phyloP scores from a whole-genome alignment of 2,113 vertebrate species.

The Callipepla californica region DNA sequence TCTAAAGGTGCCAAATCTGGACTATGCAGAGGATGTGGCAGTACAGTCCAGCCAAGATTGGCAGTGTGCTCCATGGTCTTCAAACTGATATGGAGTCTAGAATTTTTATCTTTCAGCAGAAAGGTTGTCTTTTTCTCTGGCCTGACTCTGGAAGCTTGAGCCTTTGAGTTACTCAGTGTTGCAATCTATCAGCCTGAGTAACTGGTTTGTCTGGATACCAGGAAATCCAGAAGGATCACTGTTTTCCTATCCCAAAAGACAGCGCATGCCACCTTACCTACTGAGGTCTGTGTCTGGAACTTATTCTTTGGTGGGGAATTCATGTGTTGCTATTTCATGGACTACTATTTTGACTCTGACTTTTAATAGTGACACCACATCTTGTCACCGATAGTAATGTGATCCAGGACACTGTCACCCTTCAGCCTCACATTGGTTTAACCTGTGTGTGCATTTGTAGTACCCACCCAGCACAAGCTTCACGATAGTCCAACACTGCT shows the following conservation, averaged over 20 bases:
- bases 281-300: neutral
- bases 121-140: neutral
- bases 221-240: neutral
- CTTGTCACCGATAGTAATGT: neutral
- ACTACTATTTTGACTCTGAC: neutral
- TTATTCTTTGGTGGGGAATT: neutral
- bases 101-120: neutral
- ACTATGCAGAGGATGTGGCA: no score
- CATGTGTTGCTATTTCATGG: neutral
- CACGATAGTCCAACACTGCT: neutral
- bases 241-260: neutral
- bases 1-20: no score
- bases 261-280: neutral
- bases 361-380: neutral
- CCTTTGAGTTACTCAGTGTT: neutral
- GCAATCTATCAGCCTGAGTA: neutral
- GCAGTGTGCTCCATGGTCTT: no score
- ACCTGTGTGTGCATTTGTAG: neutral
- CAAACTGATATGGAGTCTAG: no score
- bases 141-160: neutral
- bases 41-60: no score
- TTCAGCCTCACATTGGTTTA: neutral
- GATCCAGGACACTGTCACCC: neutral
- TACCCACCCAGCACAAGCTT: neutral
- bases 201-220: neutral